A percentile compares a stretch with the other conserved stretches of the same genome.
These are phyloP conservation scores for Mesembrinibis cayennensis DNA, from an alignment of 2,113 vertebrate species.

Conservation along the genomic window DNA sequence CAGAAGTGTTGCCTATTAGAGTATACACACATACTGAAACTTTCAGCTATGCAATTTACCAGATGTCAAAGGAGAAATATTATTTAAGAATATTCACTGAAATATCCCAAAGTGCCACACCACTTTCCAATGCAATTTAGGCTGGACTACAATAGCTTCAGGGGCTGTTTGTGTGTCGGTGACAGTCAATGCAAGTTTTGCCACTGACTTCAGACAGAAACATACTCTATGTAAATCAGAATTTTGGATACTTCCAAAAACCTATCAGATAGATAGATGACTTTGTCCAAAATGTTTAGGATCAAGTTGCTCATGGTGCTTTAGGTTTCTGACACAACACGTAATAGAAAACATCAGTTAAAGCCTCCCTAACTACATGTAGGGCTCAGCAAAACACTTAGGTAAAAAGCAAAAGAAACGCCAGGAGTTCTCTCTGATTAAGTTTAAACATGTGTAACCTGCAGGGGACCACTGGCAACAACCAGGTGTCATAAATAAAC, in stretches of 20 bases:
- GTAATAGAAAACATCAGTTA: neutral
- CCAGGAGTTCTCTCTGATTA: neutral
- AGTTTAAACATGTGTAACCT: neutral
- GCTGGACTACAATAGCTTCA: neutral
- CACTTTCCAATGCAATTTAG: neutral
- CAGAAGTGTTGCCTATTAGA: neutral
- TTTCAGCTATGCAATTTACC: neutral
- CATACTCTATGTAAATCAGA: neutral
- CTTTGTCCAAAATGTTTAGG: neutral
- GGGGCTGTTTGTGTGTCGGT: neutral
- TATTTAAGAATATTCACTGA: neutral
- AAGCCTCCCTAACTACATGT: neutral
- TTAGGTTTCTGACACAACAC: neutral
- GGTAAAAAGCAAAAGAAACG: neutral
- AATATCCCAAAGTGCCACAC: neutral
- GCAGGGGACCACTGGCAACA: neutral
- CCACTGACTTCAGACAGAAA: neutral
- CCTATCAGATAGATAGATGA: fast-evolving
- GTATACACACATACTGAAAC: neutral
- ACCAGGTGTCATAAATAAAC: neutral
- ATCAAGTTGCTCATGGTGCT: neutral
- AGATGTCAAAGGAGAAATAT: neutral
- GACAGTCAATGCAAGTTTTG: neutral
- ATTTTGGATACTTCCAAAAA: neutral
- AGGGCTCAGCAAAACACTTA: neutral